These are phyloP conservation scores for Himalopsyche tibetana DNA, from an alignment of 2,888 invertebrate genomes.

Conservation along the genomic window DNA sequence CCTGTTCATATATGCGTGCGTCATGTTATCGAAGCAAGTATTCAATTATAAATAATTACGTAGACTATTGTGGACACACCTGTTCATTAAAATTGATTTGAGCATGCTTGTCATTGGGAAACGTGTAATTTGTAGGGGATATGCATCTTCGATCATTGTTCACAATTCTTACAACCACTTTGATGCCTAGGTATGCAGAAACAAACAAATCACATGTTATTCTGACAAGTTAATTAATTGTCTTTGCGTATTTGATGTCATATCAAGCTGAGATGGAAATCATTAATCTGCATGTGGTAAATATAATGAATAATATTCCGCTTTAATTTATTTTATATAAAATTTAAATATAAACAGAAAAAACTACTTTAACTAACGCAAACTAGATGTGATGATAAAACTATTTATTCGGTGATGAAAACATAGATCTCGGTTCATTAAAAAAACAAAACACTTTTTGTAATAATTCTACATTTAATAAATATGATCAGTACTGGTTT, in stretches of 20 bases:
- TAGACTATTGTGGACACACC: conserved; percentile 18
- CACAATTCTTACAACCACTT: neutral
- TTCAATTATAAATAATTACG: conserved; percentile 37
- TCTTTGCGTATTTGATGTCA: neutral
- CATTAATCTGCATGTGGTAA: neutral
- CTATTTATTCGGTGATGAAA: too few species aligned
- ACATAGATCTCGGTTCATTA: too few species aligned
- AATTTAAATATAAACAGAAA: too few species aligned
- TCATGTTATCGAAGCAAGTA: conserved; percentile 1
- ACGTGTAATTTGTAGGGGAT: conserved; percentile 22
- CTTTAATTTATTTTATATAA: too few species aligned
- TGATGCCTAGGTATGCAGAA: neutral
- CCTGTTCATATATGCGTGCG: neutral
- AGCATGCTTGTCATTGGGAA: conserved; percentile 17
- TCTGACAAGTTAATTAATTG: neutral
- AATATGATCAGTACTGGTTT: too few species aligned
- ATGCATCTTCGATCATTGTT: conserved; percentile 38
- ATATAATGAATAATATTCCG: too few species aligned
- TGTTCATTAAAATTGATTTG: conserved; percentile 38
- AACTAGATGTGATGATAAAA: too few species aligned
- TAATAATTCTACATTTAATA: too few species aligned
- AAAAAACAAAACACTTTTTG: too few species aligned
- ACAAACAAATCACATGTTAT: conserved; percentile 6
- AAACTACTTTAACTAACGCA: too few species aligned
- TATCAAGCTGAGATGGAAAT: neutral